Percentiles rank a stretch among this genome's conserved stretches.
phyloP scores from a whole-genome alignment of 2,113 vertebrate genomes.

The Oostethus manadensis region DNA sequence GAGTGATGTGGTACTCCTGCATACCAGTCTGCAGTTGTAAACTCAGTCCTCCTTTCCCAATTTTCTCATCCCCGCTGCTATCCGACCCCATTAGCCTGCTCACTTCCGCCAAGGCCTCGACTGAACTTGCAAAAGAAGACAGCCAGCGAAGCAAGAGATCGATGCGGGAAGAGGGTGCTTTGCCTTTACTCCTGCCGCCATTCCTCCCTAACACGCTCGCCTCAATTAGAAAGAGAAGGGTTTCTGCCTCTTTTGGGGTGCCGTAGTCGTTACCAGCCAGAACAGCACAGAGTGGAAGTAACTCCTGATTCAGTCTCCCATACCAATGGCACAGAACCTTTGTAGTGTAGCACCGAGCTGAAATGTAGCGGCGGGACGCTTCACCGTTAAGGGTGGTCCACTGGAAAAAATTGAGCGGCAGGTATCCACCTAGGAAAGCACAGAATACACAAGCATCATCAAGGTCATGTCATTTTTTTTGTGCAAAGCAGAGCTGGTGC shows the following conservation, averaged over 20 bases:
- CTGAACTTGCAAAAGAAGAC: constrained; percentile 66
- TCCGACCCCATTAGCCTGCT: constrained; percentile 55
- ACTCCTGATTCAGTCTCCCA: constrained; percentile 59
- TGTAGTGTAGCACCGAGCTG: constrained; percentile 73
- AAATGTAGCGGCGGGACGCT: constrained; percentile 69
- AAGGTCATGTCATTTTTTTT: neutral
- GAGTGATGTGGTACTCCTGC: constrained; percentile 77
- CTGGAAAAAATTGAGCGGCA: constrained; percentile 80
- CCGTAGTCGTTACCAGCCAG: constrained; percentile 83
- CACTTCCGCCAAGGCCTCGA: constrained; percentile 62
- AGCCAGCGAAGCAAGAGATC: constrained; percentile 81
- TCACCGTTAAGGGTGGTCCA: constrained; percentile 73
- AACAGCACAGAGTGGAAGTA: constrained; percentile 86
- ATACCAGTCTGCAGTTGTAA: constrained; percentile 68
- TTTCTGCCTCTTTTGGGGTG: constrained; percentile 59
- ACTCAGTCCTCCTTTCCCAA: constrained; percentile 46
- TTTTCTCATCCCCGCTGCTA: constrained; percentile 19
- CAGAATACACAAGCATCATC: constrained; percentile 6
- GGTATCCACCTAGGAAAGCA: constrained; percentile 72
- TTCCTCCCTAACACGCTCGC: constrained; percentile 24
- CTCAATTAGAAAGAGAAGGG: constrained; percentile 59
- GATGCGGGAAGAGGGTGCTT: constrained; percentile 54
- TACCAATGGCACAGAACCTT: constrained; percentile 76
- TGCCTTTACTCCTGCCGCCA: constrained; percentile 50
- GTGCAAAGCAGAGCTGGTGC: neutral